These are phyloP conservation scores for Agrochola circellaris DNA, from an alignment of 2,888 invertebrate genomes.

Conservation along the genomic window DNA sequence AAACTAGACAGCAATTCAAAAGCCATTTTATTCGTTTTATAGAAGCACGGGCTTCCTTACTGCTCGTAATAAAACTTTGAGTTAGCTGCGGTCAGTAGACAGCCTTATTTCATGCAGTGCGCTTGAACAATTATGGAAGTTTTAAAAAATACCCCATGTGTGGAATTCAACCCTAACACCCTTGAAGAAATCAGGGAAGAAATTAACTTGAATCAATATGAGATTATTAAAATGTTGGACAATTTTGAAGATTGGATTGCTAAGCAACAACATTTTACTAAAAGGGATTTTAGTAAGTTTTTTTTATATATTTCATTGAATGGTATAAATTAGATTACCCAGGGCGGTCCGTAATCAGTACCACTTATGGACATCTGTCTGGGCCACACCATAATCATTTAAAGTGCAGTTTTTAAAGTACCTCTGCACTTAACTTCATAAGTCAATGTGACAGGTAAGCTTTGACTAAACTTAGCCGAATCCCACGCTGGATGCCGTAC, in stretches of 20 bases:
- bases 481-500: not conserved
- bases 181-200: conserved; percentile 67
- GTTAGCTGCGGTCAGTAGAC: not conserved
- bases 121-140: conserved; percentile 7
- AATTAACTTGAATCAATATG: conserved; percentile 67
- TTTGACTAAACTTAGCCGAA: not conserved
- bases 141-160: conserved; percentile 34
- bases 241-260: conserved; percentile 73
- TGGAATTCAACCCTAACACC: conserved; percentile 64
- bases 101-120: too few relatives aligned
- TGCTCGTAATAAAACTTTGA: not conserved
- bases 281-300: conserved; percentile 74
- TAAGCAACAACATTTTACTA: conserved; percentile 75
- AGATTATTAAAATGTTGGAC: conserved; percentile 69
- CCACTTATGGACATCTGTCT: not conserved
- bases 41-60: too few relatives aligned
- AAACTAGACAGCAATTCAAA: too few relatives aligned
- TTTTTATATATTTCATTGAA: not conserved
- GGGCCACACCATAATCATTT: not conserved
- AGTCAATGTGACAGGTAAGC: not conserved
- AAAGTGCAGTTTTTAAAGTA: not conserved
- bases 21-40: not conserved
- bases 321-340: not conserved
- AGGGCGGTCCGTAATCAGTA: not conserved
- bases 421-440: not conserved